Evolutionary conservation across 2,113 vertebrate genomes (phyloP), one percentile per base, ranked within the genome.

Genomic region (Cyphomyrus plagiostoma): DNA sequence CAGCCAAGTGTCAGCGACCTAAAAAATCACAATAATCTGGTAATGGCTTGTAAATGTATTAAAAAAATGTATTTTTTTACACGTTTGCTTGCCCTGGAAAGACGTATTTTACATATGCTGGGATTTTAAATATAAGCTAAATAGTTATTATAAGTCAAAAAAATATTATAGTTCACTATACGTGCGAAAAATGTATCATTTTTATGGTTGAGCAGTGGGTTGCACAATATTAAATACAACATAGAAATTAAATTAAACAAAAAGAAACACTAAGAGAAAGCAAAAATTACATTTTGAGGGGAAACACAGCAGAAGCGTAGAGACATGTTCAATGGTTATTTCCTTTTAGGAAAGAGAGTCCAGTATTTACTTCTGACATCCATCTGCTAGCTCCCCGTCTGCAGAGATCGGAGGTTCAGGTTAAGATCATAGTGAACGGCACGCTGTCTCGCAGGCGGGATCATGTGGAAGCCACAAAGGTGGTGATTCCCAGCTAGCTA

Each of bases 291-390:
- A 80, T 17, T 83, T 46, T 46, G 13, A 3, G 23, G 30, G 45
- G 15, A 52, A 74, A 56, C n/a, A 26, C 3, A 6, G 35, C 50
- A 62, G 86, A 26, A 74, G 13, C 52, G 48, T 46, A 53, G 11
- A 46, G 53, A 80, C 87, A 17, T 52, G 48, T 49, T 53, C 7
- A 80, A 39, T 89, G n/a, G 11, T 89, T 39, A 46, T 87, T 89
- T 84, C 49, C 49, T 88, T 88, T 48, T 70, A 82, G 74, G 1
- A 17, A 53, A 86, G 58, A 74, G 45, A 58, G 86, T 90, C 48
- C 50, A 48, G 83, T 87, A 52, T 82, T 90, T 62, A 35, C 42
- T 62, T 87, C 84, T 87, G 58, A 90, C 42, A 90, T 84, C 58
- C 82, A 80, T 4, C 87, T 90, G 84, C 89, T 87, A 88, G 88